phyloP scores from a whole-genome alignment of 2,113 vertebrate species.

The Protobothrops mucrosquamatus region DNA sequence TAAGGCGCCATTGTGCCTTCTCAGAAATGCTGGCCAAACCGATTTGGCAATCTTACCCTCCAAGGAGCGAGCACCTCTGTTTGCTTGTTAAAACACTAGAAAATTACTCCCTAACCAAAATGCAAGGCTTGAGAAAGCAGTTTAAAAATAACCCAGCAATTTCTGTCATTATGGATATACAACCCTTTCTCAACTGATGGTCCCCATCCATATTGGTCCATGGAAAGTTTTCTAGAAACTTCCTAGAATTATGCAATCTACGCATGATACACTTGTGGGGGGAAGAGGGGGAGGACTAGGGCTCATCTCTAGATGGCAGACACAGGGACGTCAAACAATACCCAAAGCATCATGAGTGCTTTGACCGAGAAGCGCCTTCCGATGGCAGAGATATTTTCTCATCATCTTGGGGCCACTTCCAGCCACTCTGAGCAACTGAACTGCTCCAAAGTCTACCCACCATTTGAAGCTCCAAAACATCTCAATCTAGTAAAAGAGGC shows the following conservation, averaged over 20 bases:
- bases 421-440: background rate
- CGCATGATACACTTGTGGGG: accelerated
- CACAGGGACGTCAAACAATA: background rate
- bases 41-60: slow-evolving; percentile 59
- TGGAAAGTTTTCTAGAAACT: background rate
- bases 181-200: background rate
- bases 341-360: background rate
- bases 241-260: background rate
- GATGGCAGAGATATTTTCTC: background rate
- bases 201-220: too few relatives aligned
- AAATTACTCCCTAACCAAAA: slow-evolving; percentile 49
- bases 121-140: slow-evolving; percentile 1
- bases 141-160: slow-evolving; percentile 27
- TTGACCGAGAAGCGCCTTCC: background rate
- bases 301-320: background rate
- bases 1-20: slow-evolving; percentile 32
- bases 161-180: background rate
- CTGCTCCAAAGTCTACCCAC: background rate
- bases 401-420: background rate
- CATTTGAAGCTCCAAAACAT: background rate
- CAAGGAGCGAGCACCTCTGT: slow-evolving; percentile 41
- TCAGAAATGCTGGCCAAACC: slow-evolving; percentile 53
- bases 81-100: slow-evolving; percentile 60
- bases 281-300: background rate
- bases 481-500: background rate